These are phyloP conservation scores for Coregonus clupeaformis DNA, from an alignment of 2,113 vertebrate genomes.

Conservation along the genomic window DNA sequence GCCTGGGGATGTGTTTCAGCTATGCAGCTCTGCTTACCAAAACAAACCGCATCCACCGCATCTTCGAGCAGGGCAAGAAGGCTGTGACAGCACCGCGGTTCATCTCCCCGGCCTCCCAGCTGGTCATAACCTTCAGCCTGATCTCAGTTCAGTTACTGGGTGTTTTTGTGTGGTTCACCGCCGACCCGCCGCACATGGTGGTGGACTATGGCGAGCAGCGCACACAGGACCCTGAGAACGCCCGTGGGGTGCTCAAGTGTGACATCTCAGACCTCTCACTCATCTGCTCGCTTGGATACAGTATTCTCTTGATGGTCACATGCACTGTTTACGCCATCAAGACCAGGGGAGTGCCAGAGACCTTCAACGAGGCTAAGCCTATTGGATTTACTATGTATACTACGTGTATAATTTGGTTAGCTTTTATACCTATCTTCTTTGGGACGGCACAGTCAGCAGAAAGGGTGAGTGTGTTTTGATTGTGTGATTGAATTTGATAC, in stretches of 20 bases:
- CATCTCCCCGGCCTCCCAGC: conserved; percentile 93
- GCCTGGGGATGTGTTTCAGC: conserved; percentile 97
- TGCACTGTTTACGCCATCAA: conserved; percentile 99
- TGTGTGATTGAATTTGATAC: background rate
- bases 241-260: conserved; percentile 92
- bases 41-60: conserved; percentile 97
- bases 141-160: conserved; percentile 93
- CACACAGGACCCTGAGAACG: conserved; percentile 85
- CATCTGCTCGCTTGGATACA: conserved; percentile 96
- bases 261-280: conserved; percentile 96
- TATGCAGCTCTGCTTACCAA: conserved; percentile 95
- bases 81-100: conserved; percentile 91
- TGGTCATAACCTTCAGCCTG: conserved; percentile 92
- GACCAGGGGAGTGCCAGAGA: conserved; percentile 94
- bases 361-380: conserved; percentile 98
- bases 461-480: conserved; percentile 80
- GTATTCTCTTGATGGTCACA: conserved; percentile 97
- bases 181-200: conserved; percentile 88
- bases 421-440: conserved; percentile 99
- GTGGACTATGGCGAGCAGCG: conserved; percentile 95
- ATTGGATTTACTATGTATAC: conserved; percentile 99
- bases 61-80: conserved; percentile 94
- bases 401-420: conserved; percentile 98
- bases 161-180: conserved; percentile 88
- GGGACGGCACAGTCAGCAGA: conserved; percentile 95